A percentile compares a stretch with the other conserved stretches of the same genome.
Evolutionary conservation across 1,140 invertebrate genomes (phyloP).

Genomic region (Zaprionus kolodkinae): DNA sequence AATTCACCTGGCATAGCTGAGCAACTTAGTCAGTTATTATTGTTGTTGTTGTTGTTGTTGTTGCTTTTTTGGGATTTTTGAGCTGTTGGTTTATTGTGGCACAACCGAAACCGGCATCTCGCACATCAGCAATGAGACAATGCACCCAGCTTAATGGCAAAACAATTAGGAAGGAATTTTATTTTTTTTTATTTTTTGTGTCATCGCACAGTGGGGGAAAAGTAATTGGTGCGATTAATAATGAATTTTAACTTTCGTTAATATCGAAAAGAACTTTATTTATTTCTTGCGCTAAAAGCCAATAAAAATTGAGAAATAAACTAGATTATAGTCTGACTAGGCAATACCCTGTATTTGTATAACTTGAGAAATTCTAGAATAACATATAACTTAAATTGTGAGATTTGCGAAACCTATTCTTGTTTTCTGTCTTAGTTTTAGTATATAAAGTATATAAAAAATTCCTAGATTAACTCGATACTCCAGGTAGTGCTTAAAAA

Average conservation of each 20-base stretch:
- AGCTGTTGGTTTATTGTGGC: constrained; percentile 4
- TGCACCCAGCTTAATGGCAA: constrained; percentile 76
- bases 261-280: constrained; percentile 1
- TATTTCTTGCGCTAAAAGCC: not conserved
- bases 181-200: constrained; percentile 35
- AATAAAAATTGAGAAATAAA: not conserved
- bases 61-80: constrained; percentile 19
- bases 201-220: constrained; percentile 51
- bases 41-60: not conserved
- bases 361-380: not conserved
- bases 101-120: not conserved
- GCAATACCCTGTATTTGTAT: not conserved
- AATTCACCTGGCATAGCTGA: constrained; percentile 60
- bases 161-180: constrained; percentile 78
- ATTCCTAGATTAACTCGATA: not conserved
- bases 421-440: no score
- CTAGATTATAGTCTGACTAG: not conserved
- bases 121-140: constrained; percentile 55
- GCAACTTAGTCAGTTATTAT: constrained; percentile 61
- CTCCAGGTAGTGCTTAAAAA: not conserved
- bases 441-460: no score
- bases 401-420: no score
- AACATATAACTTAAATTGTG: no score
- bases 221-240: constrained; percentile 8
- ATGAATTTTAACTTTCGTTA: not conserved